Conservation (phyloP, 2,888 invertebrate genomes). For the Augiades crinisus region DNA sequence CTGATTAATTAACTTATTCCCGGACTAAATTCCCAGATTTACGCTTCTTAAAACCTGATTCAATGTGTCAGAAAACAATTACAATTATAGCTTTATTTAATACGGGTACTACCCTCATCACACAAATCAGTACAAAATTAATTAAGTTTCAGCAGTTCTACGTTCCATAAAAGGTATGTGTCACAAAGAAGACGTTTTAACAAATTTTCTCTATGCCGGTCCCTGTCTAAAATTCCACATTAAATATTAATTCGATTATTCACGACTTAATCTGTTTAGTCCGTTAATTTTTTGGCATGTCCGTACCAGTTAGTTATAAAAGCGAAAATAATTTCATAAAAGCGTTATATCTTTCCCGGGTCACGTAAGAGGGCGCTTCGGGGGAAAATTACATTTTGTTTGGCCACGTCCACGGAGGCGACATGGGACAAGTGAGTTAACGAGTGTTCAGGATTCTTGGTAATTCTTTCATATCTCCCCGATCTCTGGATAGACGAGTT, state of each 20-base stretch:
- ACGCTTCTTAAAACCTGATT: too few species aligned
- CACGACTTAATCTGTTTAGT: slow-evolving; percentile 54
- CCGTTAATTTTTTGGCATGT: slow-evolving; percentile 58
- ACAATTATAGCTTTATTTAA: too few species aligned
- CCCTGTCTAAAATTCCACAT: slow-evolving; percentile 21
- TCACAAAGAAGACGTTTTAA: slow-evolving; percentile 15
- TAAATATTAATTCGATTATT: slow-evolving; percentile 28
- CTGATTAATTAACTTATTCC: too few species aligned
- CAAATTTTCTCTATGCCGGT: slow-evolving; percentile 6
- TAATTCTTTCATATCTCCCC: slow-evolving; percentile 68
- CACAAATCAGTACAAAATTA: slow-evolving; percentile 19
- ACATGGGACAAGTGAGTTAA: slow-evolving; percentile 76
- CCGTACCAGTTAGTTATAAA: slow-evolving; percentile 66
- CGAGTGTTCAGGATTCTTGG: slow-evolving; percentile 71
- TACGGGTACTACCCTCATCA: slow-evolving; percentile 17
- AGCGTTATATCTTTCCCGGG: slow-evolving; percentile 76
- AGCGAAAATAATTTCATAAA: slow-evolving; percentile 78
- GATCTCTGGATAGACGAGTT: slow-evolving; percentile 47
- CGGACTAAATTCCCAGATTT: too few species aligned
- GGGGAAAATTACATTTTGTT: slow-evolving; percentile 79
- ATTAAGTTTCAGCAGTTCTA: slow-evolving; percentile 9
- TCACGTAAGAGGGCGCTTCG: slow-evolving; percentile 77
- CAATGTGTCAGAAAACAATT: too few species aligned
- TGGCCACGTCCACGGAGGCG: slow-evolving; percentile 66
- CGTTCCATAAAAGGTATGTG: slow-evolving; percentile 11